Evolutionary conservation across 2,113 vertebrate genomes (phyloP).

Genomic region (Oncorhynchus nerka): DNA sequence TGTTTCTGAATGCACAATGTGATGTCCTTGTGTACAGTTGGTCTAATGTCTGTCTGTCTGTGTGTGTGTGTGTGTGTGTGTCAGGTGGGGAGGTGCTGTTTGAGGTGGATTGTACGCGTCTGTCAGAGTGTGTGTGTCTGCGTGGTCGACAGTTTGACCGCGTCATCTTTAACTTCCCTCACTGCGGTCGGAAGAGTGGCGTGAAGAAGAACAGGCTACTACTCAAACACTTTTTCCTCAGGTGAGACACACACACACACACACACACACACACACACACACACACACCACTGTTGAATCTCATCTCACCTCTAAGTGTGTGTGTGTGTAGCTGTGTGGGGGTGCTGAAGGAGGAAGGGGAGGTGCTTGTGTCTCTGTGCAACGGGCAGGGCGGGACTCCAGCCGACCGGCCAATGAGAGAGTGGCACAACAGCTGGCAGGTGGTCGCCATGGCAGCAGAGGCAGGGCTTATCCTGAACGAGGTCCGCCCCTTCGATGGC

Average conservation of each 20-base stretch:
- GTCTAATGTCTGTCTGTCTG: not conserved
- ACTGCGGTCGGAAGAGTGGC: constrained; percentile 93
- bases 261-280: not conserved
- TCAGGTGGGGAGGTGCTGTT: constrained; percentile 83
- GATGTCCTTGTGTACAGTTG: too few relatives aligned
- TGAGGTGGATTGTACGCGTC: constrained; percentile 84
- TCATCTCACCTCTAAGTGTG: not conserved
- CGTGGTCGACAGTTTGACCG: constrained; percentile 72
- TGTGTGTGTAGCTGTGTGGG: constrained; percentile 76
- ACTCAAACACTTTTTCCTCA: constrained; percentile 85
- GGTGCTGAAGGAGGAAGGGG: constrained; percentile 81
- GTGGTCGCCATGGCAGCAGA: constrained; percentile 86
- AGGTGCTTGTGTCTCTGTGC: constrained; percentile 87
- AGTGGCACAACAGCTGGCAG: constrained; percentile 99
- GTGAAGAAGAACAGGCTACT: constrained; percentile 91
- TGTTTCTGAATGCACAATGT: too few relatives aligned
- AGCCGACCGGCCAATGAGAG: constrained; percentile 82
- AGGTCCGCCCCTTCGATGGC: constrained; percentile 76
- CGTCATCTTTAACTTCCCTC: constrained; percentile 94
- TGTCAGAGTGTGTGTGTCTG: constrained; percentile 70
- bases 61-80: not conserved
- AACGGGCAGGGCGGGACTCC: constrained; percentile 93
- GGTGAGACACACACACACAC: constrained; percentile 67
- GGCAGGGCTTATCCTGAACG: constrained; percentile 82
- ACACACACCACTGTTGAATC: not conserved